Evolutionary conservation across 2,888 invertebrate species (phyloP), one percentile per base, ranked within the genome.

Genomic region (Agriotes lineatus): DNA sequence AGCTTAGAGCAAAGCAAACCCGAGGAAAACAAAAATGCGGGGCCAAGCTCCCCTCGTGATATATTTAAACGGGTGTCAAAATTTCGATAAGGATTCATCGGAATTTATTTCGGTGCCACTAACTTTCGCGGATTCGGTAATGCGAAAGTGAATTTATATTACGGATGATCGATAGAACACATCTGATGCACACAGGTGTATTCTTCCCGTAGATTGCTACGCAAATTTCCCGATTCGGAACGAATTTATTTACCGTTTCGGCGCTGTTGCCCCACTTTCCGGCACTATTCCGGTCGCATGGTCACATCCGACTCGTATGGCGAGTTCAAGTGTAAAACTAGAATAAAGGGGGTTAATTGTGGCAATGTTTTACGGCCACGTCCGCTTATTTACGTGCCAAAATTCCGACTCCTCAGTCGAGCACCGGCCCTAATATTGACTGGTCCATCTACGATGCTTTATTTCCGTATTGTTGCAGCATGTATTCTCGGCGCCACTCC

Each of bases 401-500:
- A 65, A 65, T 48, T 22, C 22, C 22, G 39, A 19, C 39, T 48
- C 35, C 42, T 66, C 58, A 66, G 58, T 66, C 50, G 39, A 35
- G 65, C 33, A 20, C 30, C 44, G 50, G 30, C 14, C 16, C 16
- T 52, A 59, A 58, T 52, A 59, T 59, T 59, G 59, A 52, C 50
- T 19, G 48, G 59, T n/a, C 50, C 57, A 37, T 50, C 22, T 7
- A 58, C 37, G 16, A 66, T 66, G 65, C 52, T 57, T 52, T 48
- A 50, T 39, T 20, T n/a, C 19, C 22, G 50, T 33, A 39, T 66
- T 66, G 12, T 67, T 60, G 61, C 50, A 14, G 25, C 54, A 25
- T 67, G 22, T 44, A 35, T 60, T 20, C 37, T 67, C 22, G 18
- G 61, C 61, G 94, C 20, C 56, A 37, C 25, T 25, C 20, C 61